These are phyloP conservation scores for Borostomias antarcticus DNA, from an alignment of 2,797 vertebrate species.

Conservation along the genomic window DNA sequence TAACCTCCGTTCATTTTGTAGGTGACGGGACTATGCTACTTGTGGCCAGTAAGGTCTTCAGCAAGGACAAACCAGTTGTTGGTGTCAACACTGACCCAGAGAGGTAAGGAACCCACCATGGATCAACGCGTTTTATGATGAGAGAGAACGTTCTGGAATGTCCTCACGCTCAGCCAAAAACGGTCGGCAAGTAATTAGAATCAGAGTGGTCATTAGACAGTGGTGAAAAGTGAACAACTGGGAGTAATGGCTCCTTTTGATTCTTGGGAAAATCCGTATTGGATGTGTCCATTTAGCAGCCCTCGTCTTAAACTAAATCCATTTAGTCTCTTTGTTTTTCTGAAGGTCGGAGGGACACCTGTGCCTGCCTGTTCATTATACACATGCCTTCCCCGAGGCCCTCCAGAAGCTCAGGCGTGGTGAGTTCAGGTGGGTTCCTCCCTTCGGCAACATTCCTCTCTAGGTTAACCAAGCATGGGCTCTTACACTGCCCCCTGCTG, in stretches of 20 bases:
- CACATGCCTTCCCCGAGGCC: slow-evolving; percentile 89
- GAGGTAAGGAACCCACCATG: slow-evolving; percentile 78
- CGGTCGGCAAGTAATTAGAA: no score
- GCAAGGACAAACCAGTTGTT: slow-evolving; percentile 92
- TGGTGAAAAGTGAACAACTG: no score
- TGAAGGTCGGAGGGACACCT: slow-evolving; percentile 94
- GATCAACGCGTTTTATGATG: not conserved
- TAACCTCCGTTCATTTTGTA: slow-evolving; percentile 46
- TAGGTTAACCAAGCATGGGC: no score
- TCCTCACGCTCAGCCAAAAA: no score
- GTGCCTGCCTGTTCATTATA: slow-evolving; percentile 93
- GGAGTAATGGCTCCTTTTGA: no score
- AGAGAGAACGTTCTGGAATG: not conserved
- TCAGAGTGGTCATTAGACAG: no score
- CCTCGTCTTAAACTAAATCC: not conserved
- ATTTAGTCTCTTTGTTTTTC: slow-evolving; percentile 18
- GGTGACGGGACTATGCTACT: slow-evolving; percentile 98
- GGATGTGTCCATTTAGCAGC: no score
- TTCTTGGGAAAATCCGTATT: not conserved
- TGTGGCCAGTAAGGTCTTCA: slow-evolving; percentile 95
- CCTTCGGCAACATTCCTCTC: no score
- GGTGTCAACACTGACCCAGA: slow-evolving; percentile 98
- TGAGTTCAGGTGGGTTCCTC: slow-evolving; percentile 92
- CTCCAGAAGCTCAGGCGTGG: slow-evolving; percentile 88
- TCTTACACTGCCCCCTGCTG: not conserved